Percentiles rank a stretch among this genome's conserved stretches.
These are phyloP conservation scores for Eretmocerus hayati DNA, from an alignment of 2,888 invertebrate species.

Conservation along the genomic window DNA sequence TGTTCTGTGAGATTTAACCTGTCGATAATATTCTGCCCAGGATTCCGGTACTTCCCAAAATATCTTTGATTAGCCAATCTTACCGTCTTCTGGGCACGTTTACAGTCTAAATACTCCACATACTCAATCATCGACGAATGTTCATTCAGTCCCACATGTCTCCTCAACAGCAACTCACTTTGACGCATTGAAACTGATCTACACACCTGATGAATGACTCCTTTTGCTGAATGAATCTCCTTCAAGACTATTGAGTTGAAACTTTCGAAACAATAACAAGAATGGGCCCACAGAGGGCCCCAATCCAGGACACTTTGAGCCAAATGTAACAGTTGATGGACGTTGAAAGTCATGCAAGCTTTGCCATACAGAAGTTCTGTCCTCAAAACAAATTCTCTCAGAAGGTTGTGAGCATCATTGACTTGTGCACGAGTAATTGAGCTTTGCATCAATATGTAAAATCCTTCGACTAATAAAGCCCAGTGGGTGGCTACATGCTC, in stretches of 20 bases:
- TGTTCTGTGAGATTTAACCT: too few relatives aligned
- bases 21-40: not conserved
- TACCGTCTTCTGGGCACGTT: not conserved
- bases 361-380: not conserved
- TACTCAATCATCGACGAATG: not conserved
- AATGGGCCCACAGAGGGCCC: not conserved
- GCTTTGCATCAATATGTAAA: not conserved
- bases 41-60: not conserved
- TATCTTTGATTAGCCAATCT: not conserved
- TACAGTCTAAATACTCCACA: not conserved
- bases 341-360: not conserved
- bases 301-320: not conserved
- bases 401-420: not conserved
- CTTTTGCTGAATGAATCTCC: not conserved
- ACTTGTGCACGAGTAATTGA: not conserved
- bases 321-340: not conserved
- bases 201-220: not conserved
- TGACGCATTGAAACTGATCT: not conserved
- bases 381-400: not conserved
- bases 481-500: constrained; percentile 1
- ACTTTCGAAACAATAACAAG: not conserved
- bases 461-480: not conserved
- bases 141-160: not conserved
- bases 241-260: not conserved
- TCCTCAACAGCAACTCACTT: not conserved